Evolutionary conservation across 2,113 vertebrate genomes (phyloP), one percentile per base, ranked within the genome.

Genomic region (Collichthys lucidus): DNA sequence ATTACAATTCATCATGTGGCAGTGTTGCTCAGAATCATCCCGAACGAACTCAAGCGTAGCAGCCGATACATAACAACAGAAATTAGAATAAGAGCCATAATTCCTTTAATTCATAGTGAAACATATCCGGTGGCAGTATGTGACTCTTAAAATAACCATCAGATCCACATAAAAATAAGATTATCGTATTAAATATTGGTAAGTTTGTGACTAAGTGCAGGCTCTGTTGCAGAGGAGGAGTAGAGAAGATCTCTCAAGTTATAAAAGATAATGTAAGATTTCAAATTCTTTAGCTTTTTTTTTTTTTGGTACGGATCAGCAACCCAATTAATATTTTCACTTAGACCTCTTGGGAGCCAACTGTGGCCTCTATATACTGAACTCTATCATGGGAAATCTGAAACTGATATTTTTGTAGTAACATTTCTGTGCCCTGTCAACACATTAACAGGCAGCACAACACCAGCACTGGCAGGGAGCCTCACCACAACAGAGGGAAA

Each of bases 361-460:
- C 31, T 50, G 57, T 26, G 55, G 42, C 60, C 24, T 60, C 22
- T 26, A 19, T 57, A 3, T 77, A 15, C 35, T 26, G 40, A 78
- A 49, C 22, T 15, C 73, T 68, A 0, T 68, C 0, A 6, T 26
- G 12, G 31, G 46, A 59, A 69, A 78, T 79, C 24, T 68, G 49
- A 31, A 79, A 72, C 26, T 49, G 1, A 15, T 50, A 61, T 73
- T 79, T 66, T 5, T 55, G 70, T 61, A 64, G 56, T 24, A 76
- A 44, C 35, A 55, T 80, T 68, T 76, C 26, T 22, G 70, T 52
- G 49, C 15, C 29, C 40, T 70, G 74, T 85, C 65, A 61, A 63
- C 17, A 50, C 77, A 59, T 79, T 82, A 59, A 44, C 64, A 52
- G 42, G 74, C 75, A 71, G 79, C 42, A 74, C 55, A 57, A 66